Conservation (phyloP, 2,797 vertebrate species). For the Sphenopsis melanotis region DNA sequence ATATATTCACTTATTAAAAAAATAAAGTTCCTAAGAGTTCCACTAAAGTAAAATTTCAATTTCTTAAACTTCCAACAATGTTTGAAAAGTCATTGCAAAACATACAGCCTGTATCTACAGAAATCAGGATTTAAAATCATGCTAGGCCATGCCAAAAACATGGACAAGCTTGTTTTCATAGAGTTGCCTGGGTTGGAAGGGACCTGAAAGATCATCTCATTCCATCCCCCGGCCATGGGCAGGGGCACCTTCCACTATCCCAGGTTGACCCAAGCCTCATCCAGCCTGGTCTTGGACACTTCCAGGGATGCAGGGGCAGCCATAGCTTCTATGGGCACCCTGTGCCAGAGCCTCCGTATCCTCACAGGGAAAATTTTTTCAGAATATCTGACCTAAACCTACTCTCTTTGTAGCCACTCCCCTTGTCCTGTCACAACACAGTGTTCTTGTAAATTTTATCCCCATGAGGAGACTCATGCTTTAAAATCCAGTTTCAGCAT, state of each 20-base stretch:
- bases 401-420: background rate
- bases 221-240: background rate
- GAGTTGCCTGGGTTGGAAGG: background rate
- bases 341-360: background rate
- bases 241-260: background rate
- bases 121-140: background rate
- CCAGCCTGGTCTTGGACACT: background rate
- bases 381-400: background rate
- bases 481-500: background rate
- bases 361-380: background rate
- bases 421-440: background rate
- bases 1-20: background rate
- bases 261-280: rapidly evolving
- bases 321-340: background rate
- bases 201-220: background rate
- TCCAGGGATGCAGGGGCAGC: background rate
- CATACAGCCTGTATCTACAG: background rate
- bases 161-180: background rate
- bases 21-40: background rate
- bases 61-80: background rate
- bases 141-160: background rate
- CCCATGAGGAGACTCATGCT: background rate
- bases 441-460: background rate
- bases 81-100: background rate
- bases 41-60: background rate